Percentiles rank a stretch among this genome's conserved stretches.
These are phyloP conservation scores for Drosophila robusta DNA, from an alignment of 2,888 invertebrate species.

Conservation along the genomic window DNA sequence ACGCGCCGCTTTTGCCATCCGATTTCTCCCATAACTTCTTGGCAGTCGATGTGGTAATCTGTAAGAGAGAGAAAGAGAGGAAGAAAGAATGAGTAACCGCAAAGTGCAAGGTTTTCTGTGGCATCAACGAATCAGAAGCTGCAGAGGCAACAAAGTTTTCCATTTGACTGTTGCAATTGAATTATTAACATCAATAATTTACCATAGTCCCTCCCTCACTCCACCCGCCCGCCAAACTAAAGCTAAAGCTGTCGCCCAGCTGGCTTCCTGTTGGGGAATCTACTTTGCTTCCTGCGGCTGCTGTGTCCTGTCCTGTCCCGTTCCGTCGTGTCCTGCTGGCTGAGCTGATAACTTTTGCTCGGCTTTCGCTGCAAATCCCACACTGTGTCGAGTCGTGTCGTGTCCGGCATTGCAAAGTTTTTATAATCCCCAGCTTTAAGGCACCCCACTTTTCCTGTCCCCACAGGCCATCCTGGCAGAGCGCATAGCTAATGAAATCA, in stretches of 20 bases:
- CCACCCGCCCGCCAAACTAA: neutral
- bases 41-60: slow-evolving; percentile 97
- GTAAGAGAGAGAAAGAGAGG: slow-evolving; percentile 81
- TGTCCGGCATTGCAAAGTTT: slow-evolving; percentile 38
- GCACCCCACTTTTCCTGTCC: neutral
- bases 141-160: slow-evolving; percentile 12
- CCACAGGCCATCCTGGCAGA: neutral
- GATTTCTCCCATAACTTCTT: slow-evolving; percentile 96
- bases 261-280: slow-evolving; percentile 18
- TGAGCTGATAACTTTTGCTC: slow-evolving; percentile 45
- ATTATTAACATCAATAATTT: slow-evolving; percentile 61
- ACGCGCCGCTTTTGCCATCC: slow-evolving; percentile 90
- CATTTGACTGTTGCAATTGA: slow-evolving; percentile 34
- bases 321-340: slow-evolving; percentile 4
- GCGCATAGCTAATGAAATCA: slow-evolving; percentile 43
- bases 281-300: slow-evolving; percentile 10
- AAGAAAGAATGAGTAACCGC: neutral
- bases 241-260: slow-evolving; percentile 1
- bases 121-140: slow-evolving; percentile 18
- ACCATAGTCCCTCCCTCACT: neutral
- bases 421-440: slow-evolving; percentile 39
- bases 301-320: slow-evolving; percentile 1
- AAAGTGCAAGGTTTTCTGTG: slow-evolving; percentile 2
- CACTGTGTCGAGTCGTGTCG: slow-evolving; percentile 19
- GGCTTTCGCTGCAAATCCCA: slow-evolving; percentile 31